A percentile compares a stretch with the other conserved stretches of the same genome.
phyloP scores from a whole-genome alignment of 2,113 vertebrate genomes.

The Neodon shergylaensis region DNA sequence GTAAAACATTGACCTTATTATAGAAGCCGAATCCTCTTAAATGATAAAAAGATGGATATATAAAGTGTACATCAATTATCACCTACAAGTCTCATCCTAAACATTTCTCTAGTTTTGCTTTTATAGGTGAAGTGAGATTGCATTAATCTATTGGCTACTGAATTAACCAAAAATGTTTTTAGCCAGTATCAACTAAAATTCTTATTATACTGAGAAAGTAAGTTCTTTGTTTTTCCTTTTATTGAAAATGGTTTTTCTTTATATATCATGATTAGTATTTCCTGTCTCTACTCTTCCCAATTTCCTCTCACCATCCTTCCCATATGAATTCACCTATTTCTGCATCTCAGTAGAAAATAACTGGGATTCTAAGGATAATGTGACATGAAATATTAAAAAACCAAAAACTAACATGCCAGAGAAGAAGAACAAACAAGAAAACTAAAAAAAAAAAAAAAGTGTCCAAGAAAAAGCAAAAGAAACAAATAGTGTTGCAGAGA shows the following conservation, averaged over 20 bases:
- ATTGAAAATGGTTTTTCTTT: not conserved
- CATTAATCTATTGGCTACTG: not conserved
- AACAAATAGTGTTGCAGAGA: too few relatives aligned
- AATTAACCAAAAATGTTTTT: not conserved
- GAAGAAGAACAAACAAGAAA: too few relatives aligned
- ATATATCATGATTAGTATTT: not conserved
- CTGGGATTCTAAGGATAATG: too few relatives aligned
- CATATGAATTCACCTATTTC: not conserved
- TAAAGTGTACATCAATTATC: not conserved
- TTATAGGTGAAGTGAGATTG: fast-evolving
- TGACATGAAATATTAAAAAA: too few relatives aligned
- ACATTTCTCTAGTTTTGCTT: not conserved
- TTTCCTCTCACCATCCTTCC: not conserved
- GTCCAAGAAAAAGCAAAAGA: too few relatives aligned
- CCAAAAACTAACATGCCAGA: too few relatives aligned
- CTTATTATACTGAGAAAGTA: not conserved
- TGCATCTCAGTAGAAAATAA: not conserved
- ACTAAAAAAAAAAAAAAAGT: too few relatives aligned
- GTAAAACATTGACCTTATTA: not conserved
- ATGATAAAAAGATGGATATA: not conserved
- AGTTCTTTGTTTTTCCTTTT: not conserved
- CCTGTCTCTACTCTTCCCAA: not conserved
- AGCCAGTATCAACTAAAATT: not conserved
- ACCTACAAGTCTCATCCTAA: not conserved
- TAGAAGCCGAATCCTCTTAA: not conserved